These are phyloP conservation scores for Rhagoletis zephyria DNA, from an alignment of 1,140 invertebrate species.

Conservation along the genomic window DNA sequence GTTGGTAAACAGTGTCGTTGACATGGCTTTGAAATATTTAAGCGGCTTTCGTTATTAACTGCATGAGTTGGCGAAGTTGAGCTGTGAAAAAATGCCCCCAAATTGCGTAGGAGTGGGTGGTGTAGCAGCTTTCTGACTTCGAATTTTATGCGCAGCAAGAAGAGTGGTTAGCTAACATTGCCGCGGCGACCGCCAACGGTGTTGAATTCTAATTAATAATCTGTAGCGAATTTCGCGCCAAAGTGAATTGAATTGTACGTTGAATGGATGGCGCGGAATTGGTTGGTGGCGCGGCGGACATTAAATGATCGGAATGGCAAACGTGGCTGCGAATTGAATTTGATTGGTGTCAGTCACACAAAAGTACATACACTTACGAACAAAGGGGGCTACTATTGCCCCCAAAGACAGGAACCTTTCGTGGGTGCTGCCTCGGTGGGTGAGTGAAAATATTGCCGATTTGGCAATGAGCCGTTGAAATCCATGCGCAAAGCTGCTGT, in stretches of 20 bases:
- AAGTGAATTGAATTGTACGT: conserved; percentile 39
- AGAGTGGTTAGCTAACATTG: not conserved
- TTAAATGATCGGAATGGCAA: conserved; percentile 39
- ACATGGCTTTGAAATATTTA: conserved; percentile 50
- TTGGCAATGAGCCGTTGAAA: conserved; percentile 51
- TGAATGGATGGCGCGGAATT: too few species aligned
- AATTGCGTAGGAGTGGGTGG: not conserved
- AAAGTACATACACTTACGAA: not conserved
- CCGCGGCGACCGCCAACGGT: conserved; percentile 43
- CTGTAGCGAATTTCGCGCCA: conserved; percentile 53
- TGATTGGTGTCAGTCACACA: conserved; percentile 28
- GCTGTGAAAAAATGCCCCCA: too few species aligned
- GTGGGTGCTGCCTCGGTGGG: not conserved
- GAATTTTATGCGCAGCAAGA: not conserved
- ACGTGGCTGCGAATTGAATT: conserved; percentile 15
- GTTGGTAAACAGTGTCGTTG: conserved; percentile 24
- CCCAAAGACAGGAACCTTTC: not conserved
- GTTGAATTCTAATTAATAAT: conserved; percentile 54
- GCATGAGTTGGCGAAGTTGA: conserved; percentile 7
- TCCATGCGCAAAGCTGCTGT: conserved; percentile 45
- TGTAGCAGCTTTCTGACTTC: not conserved
- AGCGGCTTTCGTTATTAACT: conserved; percentile 51
- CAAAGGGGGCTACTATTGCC: not conserved
- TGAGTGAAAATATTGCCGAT: conserved; percentile 34
- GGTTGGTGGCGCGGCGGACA: not conserved